A percentile compares a stretch with the other conserved stretches of the same genome.
phyloP scores from a whole-genome alignment of 2,113 vertebrate genomes.

The Neolamprologus sp. region DNA sequence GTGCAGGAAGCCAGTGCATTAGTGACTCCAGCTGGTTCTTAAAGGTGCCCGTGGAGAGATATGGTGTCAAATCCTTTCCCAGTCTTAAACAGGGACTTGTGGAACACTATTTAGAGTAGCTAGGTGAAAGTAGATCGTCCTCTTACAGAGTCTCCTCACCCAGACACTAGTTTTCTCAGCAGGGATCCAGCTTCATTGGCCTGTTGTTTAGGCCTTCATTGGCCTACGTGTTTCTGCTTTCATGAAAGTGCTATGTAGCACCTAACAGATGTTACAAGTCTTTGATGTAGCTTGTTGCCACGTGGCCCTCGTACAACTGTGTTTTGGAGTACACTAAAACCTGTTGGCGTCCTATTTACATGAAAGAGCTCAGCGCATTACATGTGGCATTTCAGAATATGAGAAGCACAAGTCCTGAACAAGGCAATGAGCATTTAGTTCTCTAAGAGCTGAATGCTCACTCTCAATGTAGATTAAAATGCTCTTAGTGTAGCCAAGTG shows the following conservation, averaged over 20 bases:
- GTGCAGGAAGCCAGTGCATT: neutral
- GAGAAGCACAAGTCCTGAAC: neutral
- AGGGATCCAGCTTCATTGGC: neutral
- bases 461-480: neutral
- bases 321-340: neutral
- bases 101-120: neutral
- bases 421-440: neutral
- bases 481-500: neutral
- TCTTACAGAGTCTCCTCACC: neutral
- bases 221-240: neutral
- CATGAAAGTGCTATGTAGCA: neutral
- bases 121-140: neutral
- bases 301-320: neutral
- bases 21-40: neutral
- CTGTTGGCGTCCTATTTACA: neutral
- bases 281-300: neutral
- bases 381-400: neutral
- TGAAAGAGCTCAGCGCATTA: neutral
- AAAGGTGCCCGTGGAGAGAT: neutral
- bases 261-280: slow-evolving; percentile 8
- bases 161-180: neutral
- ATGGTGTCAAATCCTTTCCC: neutral
- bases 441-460: neutral
- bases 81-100: neutral
- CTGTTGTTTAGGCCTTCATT: neutral